Evolutionary conservation across 2,888 invertebrate genomes (phyloP).

Genomic region (Oscheius sp.): DNA sequence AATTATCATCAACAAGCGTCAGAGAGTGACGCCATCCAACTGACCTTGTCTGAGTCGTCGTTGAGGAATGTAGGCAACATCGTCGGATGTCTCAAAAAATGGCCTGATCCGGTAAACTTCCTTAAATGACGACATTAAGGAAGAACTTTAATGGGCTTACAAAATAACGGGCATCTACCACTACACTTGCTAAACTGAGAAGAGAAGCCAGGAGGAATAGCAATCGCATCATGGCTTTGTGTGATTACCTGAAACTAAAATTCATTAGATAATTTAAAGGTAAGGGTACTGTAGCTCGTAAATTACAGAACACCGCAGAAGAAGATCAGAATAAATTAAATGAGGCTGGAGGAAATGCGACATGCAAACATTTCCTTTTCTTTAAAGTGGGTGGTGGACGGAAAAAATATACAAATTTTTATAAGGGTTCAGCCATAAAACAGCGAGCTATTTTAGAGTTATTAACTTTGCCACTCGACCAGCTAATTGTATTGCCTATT

Average conservation of each 20-base stretch:
- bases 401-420: too few species aligned
- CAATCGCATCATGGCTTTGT: constrained; percentile 28
- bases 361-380: too few species aligned
- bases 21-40: background rate
- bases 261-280: too few species aligned
- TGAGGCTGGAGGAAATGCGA: too few species aligned
- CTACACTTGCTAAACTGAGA: constrained; percentile 23
- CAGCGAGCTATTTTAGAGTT: too few species aligned
- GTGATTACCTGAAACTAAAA: constrained; percentile 20
- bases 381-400: too few species aligned
- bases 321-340: too few species aligned
- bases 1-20: background rate
- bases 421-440: too few species aligned
- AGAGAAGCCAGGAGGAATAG: constrained; percentile 11
- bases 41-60: constrained; percentile 32
- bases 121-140: background rate
- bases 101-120: constrained; percentile 17
- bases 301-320: too few species aligned
- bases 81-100: constrained; percentile 16
- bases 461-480: too few species aligned
- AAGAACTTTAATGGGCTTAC: background rate
- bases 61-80: constrained; percentile 22
- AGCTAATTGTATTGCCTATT: too few species aligned
- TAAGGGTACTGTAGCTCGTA: too few species aligned
- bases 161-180: constrained; percentile 24